A percentile compares a stretch with the other conserved stretches of the same genome.
Evolutionary conservation across 2,113 vertebrate species (phyloP).

Genomic region (Hippocampus comes): DNA sequence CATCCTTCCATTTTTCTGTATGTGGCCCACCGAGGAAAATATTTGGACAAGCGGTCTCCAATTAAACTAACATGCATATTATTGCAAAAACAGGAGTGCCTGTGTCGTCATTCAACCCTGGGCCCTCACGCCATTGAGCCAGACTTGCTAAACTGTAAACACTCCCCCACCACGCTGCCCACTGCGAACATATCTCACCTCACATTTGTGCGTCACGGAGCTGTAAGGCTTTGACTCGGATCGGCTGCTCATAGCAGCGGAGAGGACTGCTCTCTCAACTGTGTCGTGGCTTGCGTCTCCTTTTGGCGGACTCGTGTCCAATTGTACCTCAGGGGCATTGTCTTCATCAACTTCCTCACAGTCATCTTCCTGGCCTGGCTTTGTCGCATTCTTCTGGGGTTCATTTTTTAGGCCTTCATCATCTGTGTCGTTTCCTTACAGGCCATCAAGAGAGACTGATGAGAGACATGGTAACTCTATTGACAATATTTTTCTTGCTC

Average conservation of each 20-base stretch:
- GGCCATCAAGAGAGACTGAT: background rate
- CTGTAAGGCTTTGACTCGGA: conserved; percentile 90
- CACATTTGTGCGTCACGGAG: conserved; percentile 90
- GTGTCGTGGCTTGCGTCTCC: conserved; percentile 56
- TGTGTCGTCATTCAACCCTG: too few relatives aligned
- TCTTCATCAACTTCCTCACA: conserved; percentile 31
- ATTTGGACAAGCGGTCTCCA: too few relatives aligned
- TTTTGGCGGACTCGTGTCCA: conserved; percentile 38
- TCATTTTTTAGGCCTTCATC: conserved; percentile 45
- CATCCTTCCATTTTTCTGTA: too few relatives aligned
- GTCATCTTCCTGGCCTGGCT: conserved; percentile 12
- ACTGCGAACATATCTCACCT: conserved; percentile 72
- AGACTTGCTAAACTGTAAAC: background rate
- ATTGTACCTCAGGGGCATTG: background rate
- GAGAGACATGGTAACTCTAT: background rate
- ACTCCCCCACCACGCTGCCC: background rate
- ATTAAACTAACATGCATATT: too few relatives aligned
- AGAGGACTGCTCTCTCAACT: conserved; percentile 66
- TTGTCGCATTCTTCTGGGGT: conserved; percentile 5
- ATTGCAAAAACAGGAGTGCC: too few relatives aligned
- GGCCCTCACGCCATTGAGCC: background rate
- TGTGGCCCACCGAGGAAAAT: too few relatives aligned
- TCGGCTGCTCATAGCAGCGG: conserved; percentile 75
- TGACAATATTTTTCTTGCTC: too few relatives aligned
- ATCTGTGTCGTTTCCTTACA: conserved; percentile 54